Percentiles rank a stretch among this genome's conserved stretches.
These are phyloP conservation scores for Taxidea taxus DNA, from an alignment of 2,113 vertebrate genomes.

Conservation along the genomic window DNA sequence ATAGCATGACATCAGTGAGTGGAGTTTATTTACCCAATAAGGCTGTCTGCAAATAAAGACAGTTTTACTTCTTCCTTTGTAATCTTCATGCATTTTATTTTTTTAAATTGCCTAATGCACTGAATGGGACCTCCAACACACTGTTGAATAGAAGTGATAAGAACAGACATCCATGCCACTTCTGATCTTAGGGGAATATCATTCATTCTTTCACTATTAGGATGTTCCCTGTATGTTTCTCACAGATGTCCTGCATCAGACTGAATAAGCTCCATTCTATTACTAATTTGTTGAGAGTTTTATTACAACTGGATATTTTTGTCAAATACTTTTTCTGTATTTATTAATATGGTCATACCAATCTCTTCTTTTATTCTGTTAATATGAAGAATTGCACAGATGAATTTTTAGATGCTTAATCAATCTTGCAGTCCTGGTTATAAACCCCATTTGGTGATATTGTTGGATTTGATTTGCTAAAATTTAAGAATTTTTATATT, in stretches of 20 bases:
- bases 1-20: neutral
- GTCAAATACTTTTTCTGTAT: neutral
- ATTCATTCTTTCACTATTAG: neutral
- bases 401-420: neutral
- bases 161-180: neutral
- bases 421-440: neutral
- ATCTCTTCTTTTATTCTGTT: neutral
- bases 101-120: neutral
- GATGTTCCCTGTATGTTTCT: neutral
- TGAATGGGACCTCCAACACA: neutral
- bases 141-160: neutral
- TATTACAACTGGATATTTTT: neutral
- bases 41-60: neutral
- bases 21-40: neutral
- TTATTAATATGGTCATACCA: neutral
- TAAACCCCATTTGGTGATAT: neutral
- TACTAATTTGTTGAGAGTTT: neutral
- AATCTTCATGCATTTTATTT: neutral
- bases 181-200: neutral
- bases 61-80: conserved; percentile 25
- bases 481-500: neutral
- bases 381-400: neutral
- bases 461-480: conserved; percentile 2
- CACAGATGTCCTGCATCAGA: neutral
- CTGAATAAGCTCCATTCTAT: neutral